Conservation (phyloP, 2,888 invertebrate genomes). For the Therioaphis trifolii region DNA sequence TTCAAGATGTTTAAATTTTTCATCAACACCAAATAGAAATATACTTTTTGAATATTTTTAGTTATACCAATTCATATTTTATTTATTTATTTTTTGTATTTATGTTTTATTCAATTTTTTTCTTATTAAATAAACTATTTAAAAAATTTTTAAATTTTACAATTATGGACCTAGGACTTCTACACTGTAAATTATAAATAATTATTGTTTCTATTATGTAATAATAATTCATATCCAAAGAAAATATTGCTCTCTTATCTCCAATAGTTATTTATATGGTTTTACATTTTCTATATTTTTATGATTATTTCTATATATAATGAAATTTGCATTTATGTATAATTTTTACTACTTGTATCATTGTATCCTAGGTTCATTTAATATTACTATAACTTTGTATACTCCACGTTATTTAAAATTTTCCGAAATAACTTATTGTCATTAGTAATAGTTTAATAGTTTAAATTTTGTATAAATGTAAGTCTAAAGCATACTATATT, state of each 20-base stretch:
- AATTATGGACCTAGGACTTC: background rate
- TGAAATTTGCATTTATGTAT: background rate
- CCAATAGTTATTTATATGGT: background rate
- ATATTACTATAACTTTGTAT: background rate
- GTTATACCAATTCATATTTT: slow-evolving; percentile 55
- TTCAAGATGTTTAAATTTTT: slow-evolving; percentile 44
- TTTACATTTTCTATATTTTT: background rate
- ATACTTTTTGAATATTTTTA: slow-evolving; percentile 34
- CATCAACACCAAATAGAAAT: background rate
- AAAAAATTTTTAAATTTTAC: background rate
- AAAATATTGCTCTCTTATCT: background rate
- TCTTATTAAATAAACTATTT: slow-evolving; percentile 46
- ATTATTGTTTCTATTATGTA: background rate
- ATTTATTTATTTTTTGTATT: slow-evolving; percentile 24
- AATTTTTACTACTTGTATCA: background rate
- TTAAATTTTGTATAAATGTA: background rate
- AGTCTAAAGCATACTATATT: background rate
- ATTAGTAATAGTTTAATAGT: background rate
- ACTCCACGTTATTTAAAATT: background rate
- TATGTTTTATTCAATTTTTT: background rate
- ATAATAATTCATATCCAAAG: background rate
- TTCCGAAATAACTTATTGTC: background rate
- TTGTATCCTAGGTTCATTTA: slow-evolving; percentile 8
- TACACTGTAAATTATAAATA: background rate
- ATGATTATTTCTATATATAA: background rate